Conservation (phyloP, 1,140 invertebrate species). For the Episyrphus balteatus region DNA sequence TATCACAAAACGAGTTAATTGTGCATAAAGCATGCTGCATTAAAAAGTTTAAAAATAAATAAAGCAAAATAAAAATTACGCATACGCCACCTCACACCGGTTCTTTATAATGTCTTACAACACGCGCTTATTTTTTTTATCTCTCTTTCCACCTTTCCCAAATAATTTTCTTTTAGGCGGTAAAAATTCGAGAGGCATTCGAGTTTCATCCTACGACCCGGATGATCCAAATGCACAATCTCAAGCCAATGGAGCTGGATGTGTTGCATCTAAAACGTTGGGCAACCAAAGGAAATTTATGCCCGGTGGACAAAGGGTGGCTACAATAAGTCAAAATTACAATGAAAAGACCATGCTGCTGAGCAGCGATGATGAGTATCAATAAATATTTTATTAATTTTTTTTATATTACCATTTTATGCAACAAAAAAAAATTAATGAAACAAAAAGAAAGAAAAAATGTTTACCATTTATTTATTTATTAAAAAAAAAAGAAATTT, state of each 20-base stretch:
- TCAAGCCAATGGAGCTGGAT: conserved; percentile 13
- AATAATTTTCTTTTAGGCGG: conserved; percentile 37
- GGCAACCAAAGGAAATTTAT: conserved; percentile 37
- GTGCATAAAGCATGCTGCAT: too few species aligned
- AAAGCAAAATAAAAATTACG: too few species aligned
- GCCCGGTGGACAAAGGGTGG: conserved; percentile 52
- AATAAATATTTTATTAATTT: conserved; percentile 46
- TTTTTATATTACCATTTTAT: too few species aligned
- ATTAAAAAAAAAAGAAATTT: too few species aligned
- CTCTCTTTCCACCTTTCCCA: not conserved
- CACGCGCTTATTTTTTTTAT: not conserved
- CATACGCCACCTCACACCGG: too few species aligned
- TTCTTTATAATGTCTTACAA: too few species aligned
- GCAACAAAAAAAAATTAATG: too few species aligned
- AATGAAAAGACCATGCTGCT: conserved; percentile 94
- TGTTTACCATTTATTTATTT: too few species aligned
- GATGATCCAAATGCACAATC: conserved; percentile 43
- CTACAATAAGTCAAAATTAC: conserved; percentile 72
- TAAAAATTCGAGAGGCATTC: conserved; percentile 51
- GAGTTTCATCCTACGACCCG: conserved; percentile 54
- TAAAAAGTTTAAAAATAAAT: too few species aligned
- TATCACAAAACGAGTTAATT: too few species aligned
- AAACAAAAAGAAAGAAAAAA: too few species aligned
- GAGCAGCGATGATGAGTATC: conserved; percentile 94
- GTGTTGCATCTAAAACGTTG: conserved; percentile 35